phyloP scores from a whole-genome alignment of 2,888 invertebrate species.

The Erebia palarica region DNA sequence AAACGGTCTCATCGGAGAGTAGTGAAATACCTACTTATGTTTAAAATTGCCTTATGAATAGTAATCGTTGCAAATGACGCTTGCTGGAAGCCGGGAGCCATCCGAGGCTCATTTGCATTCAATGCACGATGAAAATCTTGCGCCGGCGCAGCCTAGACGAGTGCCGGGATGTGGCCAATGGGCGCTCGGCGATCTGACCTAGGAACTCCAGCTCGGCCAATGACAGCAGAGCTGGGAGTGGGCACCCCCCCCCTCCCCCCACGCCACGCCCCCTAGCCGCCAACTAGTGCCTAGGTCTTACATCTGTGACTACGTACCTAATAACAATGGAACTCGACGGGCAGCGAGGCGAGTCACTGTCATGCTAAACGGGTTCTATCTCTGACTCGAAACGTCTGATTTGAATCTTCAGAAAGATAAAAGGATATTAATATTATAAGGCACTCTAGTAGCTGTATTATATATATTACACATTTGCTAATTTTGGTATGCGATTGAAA shows the following conservation, averaged over 20 bases:
- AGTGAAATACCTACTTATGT: slow-evolving; percentile 7
- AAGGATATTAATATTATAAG: no score
- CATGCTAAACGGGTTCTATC: neutral
- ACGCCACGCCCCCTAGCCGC: slow-evolving; percentile 13
- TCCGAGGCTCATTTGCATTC: slow-evolving; percentile 32
- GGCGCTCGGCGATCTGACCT: slow-evolving; percentile 19
- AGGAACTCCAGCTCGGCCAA: slow-evolving; percentile 31
- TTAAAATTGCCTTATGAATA: slow-evolving; percentile 34
- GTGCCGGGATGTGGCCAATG: slow-evolving; percentile 32
- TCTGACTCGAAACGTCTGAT: neutral
- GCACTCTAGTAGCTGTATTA: no score
- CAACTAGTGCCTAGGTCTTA: neutral
- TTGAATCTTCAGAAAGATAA: neutral
- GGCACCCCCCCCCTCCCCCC: neutral
- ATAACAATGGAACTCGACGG: neutral
- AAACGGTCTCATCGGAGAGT: slow-evolving; percentile 17
- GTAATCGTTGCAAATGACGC: slow-evolving; percentile 28
- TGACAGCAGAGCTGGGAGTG: slow-evolving; percentile 2
- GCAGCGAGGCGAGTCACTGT: neutral
- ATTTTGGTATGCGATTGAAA: no score
- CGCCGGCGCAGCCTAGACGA: slow-evolving; percentile 36
- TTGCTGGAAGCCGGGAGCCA: slow-evolving; percentile 11
- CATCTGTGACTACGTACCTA: neutral
- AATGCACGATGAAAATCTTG: slow-evolving; percentile 32
- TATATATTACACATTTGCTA: no score